These are phyloP conservation scores for Muntiacus muntjak DNA, from an alignment of 2,113 vertebrate genomes.

Conservation along the genomic window DNA sequence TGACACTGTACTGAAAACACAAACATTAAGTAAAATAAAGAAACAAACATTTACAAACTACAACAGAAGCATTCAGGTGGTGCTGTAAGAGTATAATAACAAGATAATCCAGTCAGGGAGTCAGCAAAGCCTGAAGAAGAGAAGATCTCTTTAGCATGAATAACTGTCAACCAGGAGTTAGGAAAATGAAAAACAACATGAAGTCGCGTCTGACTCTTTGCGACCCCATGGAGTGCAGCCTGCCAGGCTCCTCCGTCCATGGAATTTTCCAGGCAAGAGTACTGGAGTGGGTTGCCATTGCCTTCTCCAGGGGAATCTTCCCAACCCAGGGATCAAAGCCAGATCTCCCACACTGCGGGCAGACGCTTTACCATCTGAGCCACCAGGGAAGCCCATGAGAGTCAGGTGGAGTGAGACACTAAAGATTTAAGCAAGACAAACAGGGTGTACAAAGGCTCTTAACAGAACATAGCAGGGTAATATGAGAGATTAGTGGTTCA, in stretches of 20 bases:
- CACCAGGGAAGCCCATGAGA: not conserved
- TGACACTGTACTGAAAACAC: not conserved
- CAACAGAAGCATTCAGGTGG: not conserved
- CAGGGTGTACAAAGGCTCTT: not conserved
- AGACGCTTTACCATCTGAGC: not conserved
- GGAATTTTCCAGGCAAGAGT: not conserved
- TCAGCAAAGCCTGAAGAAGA: not conserved
- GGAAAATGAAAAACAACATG: not conserved
- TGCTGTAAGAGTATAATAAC: not conserved
- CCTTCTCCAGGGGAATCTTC: not conserved
- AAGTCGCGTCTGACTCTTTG: not conserved
- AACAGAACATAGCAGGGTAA: not conserved
- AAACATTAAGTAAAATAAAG: not conserved
- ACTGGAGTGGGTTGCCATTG: not conserved
- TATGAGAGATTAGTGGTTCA: not conserved
- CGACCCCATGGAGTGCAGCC: not conserved
- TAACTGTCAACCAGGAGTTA: not conserved
- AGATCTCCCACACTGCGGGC: not conserved
- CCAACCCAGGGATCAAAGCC: not conserved
- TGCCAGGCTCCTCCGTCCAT: rapidly evolving
- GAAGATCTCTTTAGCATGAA: not conserved
- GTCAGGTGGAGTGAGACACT: not conserved
- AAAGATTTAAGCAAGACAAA: not conserved
- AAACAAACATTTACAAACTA: not conserved
- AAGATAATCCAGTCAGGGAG: not conserved